These are phyloP conservation scores for Seriola aureovittata DNA, from an alignment of 2,113 vertebrate genomes.

Conservation along the genomic window DNA sequence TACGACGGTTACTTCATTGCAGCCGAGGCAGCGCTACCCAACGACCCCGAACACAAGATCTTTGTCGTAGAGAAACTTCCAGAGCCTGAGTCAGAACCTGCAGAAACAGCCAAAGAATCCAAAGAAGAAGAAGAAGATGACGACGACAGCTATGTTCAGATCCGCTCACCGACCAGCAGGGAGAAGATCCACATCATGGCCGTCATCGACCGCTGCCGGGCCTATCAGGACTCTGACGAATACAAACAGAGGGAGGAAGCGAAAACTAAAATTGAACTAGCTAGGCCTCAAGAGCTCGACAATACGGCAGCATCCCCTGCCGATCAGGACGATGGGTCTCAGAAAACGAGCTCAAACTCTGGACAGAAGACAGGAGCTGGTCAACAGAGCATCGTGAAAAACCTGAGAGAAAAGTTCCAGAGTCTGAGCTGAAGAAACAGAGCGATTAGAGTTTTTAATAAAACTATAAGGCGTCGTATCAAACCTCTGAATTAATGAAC, in stretches of 20 bases:
- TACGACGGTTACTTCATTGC: slow-evolving; percentile 76
- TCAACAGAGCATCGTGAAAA: slow-evolving; percentile 88
- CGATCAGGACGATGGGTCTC: slow-evolving; percentile 9
- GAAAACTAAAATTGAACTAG: slow-evolving; percentile 6
- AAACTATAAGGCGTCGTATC: background rate
- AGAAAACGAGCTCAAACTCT: slow-evolving; percentile 32
- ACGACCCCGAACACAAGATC: slow-evolving; percentile 74
- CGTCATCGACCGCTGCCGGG: slow-evolving; percentile 85
- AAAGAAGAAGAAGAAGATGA: background rate
- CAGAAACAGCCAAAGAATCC: background rate
- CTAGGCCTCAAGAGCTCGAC: slow-evolving; percentile 13
- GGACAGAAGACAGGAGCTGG: slow-evolving; percentile 32
- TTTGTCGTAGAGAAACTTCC: slow-evolving; percentile 86
- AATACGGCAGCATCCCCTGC: background rate
- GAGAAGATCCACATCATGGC: slow-evolving; percentile 90
- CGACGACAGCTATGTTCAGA: slow-evolving; percentile 78
- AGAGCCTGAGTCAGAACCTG: slow-evolving; percentile 16
- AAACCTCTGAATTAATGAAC: background rate
- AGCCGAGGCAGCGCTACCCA: slow-evolving; percentile 76
- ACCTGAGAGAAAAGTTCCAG: slow-evolving; percentile 92
- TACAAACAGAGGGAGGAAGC: slow-evolving; percentile 77
- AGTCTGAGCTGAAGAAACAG: slow-evolving; percentile 76
- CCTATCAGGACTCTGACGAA: slow-evolving; percentile 88
- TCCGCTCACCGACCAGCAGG: slow-evolving; percentile 83
- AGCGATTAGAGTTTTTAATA: background rate